Conservation (phyloP, 2,888 invertebrate genomes). For the Theretra japonica region DNA sequence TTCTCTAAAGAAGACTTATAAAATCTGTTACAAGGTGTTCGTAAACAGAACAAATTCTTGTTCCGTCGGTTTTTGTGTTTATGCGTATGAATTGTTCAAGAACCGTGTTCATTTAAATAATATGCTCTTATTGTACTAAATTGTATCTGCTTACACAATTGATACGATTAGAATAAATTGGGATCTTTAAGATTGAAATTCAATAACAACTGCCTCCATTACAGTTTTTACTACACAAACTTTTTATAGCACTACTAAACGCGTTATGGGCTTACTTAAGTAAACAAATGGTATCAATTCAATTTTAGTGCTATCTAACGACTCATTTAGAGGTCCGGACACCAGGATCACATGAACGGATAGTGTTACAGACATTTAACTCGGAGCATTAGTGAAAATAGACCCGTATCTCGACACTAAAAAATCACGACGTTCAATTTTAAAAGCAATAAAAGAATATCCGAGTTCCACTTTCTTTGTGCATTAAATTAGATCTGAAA, state of each 20-base stretch:
- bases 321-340: conserved; percentile 27
- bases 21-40: neutral
- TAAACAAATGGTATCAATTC: conserved; percentile 26
- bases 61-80: neutral
- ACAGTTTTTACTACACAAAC: conserved; percentile 17
- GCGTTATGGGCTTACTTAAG: conserved; percentile 23
- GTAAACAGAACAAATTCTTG: neutral
- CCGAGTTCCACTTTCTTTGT: conserved; percentile 45
- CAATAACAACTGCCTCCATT: neutral
- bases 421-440: conserved; percentile 49
- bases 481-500: conserved; percentile 47
- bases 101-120: conserved; percentile 10
- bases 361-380: conserved; percentile 27
- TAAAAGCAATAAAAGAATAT: conserved; percentile 45
- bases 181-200: conserved; percentile 20
- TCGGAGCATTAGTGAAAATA: conserved; percentile 12
- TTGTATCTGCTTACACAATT: neutral
- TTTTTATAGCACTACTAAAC: conserved; percentile 22
- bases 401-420: conserved; percentile 42
- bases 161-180: conserved; percentile 9
- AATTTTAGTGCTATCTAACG: conserved; percentile 27
- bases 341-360: conserved; percentile 11
- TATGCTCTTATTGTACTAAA: conserved; percentile 9
- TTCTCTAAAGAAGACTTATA: neutral
- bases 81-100: neutral